phyloP scores from a whole-genome alignment of 2,113 vertebrate species.

The Cephalopterus ornatus region DNA sequence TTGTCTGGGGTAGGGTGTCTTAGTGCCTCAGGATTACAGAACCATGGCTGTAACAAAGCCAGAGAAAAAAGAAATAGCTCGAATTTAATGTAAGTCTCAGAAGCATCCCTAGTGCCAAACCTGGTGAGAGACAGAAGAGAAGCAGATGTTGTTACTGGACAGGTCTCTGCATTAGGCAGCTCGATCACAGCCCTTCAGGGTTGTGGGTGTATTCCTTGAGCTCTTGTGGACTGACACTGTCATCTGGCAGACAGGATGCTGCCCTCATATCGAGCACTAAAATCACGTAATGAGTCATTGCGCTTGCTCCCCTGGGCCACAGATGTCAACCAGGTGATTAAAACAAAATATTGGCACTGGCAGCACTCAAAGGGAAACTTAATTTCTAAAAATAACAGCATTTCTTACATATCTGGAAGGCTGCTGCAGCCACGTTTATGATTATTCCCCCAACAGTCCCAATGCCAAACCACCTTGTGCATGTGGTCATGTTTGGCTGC shows the following conservation, averaged over 20 bases:
- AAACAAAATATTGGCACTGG: neutral
- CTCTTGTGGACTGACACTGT: neutral
- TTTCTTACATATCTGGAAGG: neutral
- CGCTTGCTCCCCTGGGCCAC: neutral
- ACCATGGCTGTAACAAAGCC: neutral
- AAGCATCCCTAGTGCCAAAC: neutral
- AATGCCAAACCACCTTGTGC: neutral
- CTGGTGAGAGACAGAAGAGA: neutral
- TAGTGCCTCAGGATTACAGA: neutral
- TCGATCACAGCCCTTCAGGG: neutral
- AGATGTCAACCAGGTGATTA: neutral
- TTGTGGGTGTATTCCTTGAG: neutral
- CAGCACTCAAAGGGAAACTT: neutral
- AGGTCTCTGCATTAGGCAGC: neutral
- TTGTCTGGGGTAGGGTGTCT: neutral
- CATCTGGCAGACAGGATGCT: neutral
- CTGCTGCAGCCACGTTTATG: neutral
- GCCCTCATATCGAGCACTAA: rapidly evolving
- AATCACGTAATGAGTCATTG: rapidly evolving
- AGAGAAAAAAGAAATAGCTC: neutral
- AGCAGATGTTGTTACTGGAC: neutral
- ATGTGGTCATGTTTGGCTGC: neutral
- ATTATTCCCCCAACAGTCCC: neutral
- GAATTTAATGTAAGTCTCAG: neutral
- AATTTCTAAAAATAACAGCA: neutral